phyloP scores from a whole-genome alignment of 2,113 vertebrate species.

The Zosterops pallidus region DNA sequence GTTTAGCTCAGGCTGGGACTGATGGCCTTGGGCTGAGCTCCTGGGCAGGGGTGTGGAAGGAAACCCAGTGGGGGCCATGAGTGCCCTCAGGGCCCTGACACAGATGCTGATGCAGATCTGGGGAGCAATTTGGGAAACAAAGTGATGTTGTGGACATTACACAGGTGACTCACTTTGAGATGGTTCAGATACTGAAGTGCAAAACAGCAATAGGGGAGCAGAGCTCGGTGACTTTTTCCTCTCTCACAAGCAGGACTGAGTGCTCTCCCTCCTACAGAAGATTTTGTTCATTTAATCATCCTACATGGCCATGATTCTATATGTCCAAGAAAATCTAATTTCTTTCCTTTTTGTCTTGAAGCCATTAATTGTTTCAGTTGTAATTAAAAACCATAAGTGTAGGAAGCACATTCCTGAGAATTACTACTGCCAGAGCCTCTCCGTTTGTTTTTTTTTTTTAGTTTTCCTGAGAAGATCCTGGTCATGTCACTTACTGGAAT shows the following conservation, averaged over 20 bases:
- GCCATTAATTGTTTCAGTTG: not conserved
- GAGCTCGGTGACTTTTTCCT: not conserved
- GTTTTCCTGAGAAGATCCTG: not conserved
- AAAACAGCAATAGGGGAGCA: not conserved
- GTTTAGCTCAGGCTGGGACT: not conserved
- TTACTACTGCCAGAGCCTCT: not conserved
- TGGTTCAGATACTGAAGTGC: not conserved
- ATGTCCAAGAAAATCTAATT: not conserved
- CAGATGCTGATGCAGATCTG: not conserved
- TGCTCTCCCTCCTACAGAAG: not conserved
- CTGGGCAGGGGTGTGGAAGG: not conserved
- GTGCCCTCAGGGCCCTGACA: not conserved
- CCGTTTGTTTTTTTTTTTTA: not conserved
- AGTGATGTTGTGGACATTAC: not conserved
- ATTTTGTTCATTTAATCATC: not conserved
- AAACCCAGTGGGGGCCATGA: not conserved
- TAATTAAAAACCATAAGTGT: not conserved
- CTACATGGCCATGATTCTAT: not conserved
- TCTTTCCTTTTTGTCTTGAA: not conserved
- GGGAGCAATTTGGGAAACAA: not conserved
- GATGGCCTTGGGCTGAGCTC: not conserved
- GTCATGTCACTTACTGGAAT: not conserved
- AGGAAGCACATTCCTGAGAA: not conserved
- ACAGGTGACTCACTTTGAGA: not conserved
- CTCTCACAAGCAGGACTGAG: not conserved